Conservation (phyloP, 2,888 invertebrate genomes). For the Eristalis arbustorum region DNA sequence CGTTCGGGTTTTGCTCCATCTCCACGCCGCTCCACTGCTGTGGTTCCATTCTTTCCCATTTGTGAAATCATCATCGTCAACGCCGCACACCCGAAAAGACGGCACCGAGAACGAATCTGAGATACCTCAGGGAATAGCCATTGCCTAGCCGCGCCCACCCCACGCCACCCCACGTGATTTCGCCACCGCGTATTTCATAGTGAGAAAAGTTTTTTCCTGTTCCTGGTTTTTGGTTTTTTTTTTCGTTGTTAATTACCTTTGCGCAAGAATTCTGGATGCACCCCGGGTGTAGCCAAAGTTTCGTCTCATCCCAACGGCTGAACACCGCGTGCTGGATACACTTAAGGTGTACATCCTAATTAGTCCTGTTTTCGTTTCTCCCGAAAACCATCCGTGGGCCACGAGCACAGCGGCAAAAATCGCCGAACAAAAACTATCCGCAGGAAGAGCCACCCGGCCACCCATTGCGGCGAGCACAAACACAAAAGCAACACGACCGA, state of each 20-base stretch:
- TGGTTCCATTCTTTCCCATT: constrained; percentile 34
- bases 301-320: constrained; percentile 42
- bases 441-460: constrained; percentile 5
- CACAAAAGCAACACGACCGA: constrained; percentile 13
- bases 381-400: constrained; percentile 19
- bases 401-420: neutral
- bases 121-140: constrained; percentile 51
- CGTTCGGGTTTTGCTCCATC: constrained; percentile 19
- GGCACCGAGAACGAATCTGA: constrained; percentile 28
- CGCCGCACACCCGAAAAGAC: constrained; percentile 22
- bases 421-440: neutral
- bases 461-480: neutral
- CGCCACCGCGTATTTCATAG: constrained; percentile 14
- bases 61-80: constrained; percentile 58
- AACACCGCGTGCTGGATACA: constrained; percentile 51
- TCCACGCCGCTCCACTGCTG: constrained; percentile 7
- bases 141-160: neutral
- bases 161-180: constrained; percentile 28
- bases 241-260: constrained; percentile 56
- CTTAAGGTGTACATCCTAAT: constrained; percentile 62
- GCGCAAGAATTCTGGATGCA: constrained; percentile 56
- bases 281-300: constrained; percentile 53
- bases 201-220: constrained; percentile 4
- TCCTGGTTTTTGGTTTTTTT: neutral
- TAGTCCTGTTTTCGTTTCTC: constrained; percentile 61